A percentile compares a stretch with the other conserved stretches of the same genome.
These are phyloP conservation scores for Lordiphosa clarofinis DNA, from an alignment of 1,140 invertebrate species.

Conservation along the genomic window DNA sequence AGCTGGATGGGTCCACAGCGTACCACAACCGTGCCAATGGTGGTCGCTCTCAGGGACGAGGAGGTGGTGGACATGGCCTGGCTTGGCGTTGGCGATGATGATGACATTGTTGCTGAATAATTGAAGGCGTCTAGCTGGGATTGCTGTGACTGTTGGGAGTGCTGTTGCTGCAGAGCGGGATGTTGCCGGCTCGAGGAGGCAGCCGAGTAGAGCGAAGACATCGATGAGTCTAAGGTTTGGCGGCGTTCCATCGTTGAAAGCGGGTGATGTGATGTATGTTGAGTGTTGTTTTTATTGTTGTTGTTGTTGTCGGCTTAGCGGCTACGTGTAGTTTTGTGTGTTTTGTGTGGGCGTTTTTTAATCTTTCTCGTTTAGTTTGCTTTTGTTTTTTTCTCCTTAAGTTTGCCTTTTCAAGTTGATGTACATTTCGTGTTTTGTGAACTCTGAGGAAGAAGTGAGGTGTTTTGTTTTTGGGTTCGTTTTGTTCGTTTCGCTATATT, in stretches of 20 bases:
- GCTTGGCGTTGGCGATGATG: slow-evolving; percentile 73
- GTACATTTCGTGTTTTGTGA: slow-evolving; percentile 35
- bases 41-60: slow-evolving; percentile 84
- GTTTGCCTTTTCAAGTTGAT: slow-evolving; percentile 27
- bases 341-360: slow-evolving; percentile 67
- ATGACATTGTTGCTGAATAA: slow-evolving; percentile 78
- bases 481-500: slow-evolving; percentile 33
- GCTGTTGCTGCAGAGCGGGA: slow-evolving; percentile 33
- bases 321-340: slow-evolving; percentile 52
- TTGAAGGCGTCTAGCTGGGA: slow-evolving; percentile 71
- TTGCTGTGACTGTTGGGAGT: slow-evolving; percentile 36
- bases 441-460: too few relatives aligned
- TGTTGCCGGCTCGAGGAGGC: slow-evolving; percentile 59
- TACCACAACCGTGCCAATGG: slow-evolving; percentile 94
- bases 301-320: slow-evolving; percentile 45
- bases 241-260: slow-evolving; percentile 60
- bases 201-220: slow-evolving; percentile 77
- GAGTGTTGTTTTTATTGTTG: slow-evolving; percentile 23
- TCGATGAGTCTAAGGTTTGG: slow-evolving; percentile 77
- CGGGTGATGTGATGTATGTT: slow-evolving; percentile 13
- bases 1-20: slow-evolving; percentile 92
- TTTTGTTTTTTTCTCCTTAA: slow-evolving; percentile 32
- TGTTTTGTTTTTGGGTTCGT: slow-evolving; percentile 18
- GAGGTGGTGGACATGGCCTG: slow-evolving; percentile 45
- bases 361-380: slow-evolving; percentile 56